Conservation (phyloP, 1,140 invertebrate genomes). For the Tribolium castaneum region DNA sequence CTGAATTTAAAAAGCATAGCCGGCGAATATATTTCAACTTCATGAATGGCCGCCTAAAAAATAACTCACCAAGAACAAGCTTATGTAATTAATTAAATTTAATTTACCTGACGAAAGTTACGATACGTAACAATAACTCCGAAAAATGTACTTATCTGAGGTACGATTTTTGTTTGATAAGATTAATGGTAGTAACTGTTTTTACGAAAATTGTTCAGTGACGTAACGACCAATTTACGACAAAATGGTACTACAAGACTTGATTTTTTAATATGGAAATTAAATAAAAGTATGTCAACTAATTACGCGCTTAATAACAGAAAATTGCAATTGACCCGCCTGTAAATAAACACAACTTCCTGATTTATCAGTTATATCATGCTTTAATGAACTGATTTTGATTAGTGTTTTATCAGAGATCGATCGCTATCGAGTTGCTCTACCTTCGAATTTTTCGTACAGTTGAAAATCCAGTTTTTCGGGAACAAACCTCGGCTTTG, state of each 20-base stretch:
- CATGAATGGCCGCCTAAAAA: conserved; percentile 44
- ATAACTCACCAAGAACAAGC: conserved; percentile 32
- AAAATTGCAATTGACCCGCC: background rate
- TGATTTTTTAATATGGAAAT: background rate
- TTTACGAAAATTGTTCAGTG: background rate
- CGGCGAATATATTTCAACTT: conserved; percentile 34
- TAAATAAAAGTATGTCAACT: background rate
- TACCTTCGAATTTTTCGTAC: conserved; percentile 92
- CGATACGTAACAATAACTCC: background rate
- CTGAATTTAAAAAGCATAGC: conserved; percentile 55
- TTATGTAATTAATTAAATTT: conserved; percentile 12
- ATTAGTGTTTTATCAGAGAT: background rate
- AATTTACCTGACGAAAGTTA: background rate
- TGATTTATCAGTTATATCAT: background rate
- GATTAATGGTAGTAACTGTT: background rate
- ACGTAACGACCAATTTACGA: background rate
- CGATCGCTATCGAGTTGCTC: conserved; percentile 44
- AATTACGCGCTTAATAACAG: background rate
- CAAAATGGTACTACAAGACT: background rate
- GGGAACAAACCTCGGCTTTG: conserved; percentile 80
- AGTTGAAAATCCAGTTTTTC: conserved; percentile 86
- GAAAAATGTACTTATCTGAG: background rate
- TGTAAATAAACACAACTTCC: background rate
- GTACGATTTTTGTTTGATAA: background rate
- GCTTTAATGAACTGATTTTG: background rate